Evolutionary conservation across 2,888 invertebrate genomes (phyloP), one percentile per base, ranked within the genome.

Genomic region (Cerastis rubricosa): DNA sequence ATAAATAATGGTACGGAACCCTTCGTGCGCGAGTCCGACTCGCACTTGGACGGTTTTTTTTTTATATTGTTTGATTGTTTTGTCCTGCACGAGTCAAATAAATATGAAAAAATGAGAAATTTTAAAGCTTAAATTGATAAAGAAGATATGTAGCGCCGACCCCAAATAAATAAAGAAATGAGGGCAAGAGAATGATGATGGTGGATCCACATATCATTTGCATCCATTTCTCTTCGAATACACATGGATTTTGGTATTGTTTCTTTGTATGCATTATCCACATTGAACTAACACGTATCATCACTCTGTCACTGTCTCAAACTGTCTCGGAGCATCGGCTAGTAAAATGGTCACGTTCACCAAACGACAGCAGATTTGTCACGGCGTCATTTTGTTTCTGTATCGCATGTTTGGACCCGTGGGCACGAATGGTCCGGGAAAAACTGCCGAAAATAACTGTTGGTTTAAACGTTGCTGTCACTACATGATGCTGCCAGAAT

Each of bases 301-400:
- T 25, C 67, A 69, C 40, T 83, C 61, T 1, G 65, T 83, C 70
- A 83, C n/a, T 65, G 66, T 57, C 47, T n/a, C 19, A 25, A 64
- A 73, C 35, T 49, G 65, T 59, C 43, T 17, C 12, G 19, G 57
- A 59, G 47, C 40, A 65, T 67, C 12, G 25, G 8, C 5, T 67
- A 63, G 65, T 63, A 74, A 83, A 78, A 69, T 71, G 19, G 65
- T 86, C 86, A 83, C 84, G 83, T 86, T 49, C 59, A 19, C 25
- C 22, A 49, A 71, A 66, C 57, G 72, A 73, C 71, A 68, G 49
- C 22, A 57, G 25, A 83, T 86, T 83, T 83, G 78, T 86, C 83
- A 67, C 43, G 35, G 22, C 40, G 70, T 43, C 51, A 63, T 61
- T 65, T 63, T 71, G 63, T 51, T 65, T 40, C 6, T 59, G 35